Conservation (phyloP, 1,140 invertebrate species). For the Drosophila eugracilis region DNA sequence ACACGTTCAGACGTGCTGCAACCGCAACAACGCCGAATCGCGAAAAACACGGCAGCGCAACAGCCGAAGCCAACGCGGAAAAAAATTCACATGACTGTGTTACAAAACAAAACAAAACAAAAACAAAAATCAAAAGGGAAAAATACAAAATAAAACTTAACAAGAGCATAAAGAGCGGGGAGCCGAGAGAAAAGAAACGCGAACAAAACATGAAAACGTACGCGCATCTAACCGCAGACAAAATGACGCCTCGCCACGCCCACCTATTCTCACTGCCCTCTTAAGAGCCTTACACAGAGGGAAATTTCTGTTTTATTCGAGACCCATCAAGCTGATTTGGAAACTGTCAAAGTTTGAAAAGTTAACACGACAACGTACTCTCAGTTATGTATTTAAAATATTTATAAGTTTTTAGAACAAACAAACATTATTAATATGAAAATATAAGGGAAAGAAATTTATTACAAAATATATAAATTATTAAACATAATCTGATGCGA, state of each 20-base stretch:
- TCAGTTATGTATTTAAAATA: no score
- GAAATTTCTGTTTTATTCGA: not conserved
- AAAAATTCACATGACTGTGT: slow-evolving; percentile 26
- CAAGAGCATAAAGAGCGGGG: slow-evolving; percentile 47
- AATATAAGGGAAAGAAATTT: no score
- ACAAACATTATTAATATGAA: no score
- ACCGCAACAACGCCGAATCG: slow-evolving; percentile 66
- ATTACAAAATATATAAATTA: no score
- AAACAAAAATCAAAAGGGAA: slow-evolving; percentile 13
- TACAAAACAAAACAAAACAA: no score
- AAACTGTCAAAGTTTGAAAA: no score
- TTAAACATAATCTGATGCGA: no score
- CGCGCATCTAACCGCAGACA: slow-evolving; percentile 79
- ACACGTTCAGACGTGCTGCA: slow-evolving; percentile 82
- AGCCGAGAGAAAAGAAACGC: slow-evolving; percentile 36
- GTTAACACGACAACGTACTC: no score
- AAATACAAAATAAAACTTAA: slow-evolving; percentile 22
- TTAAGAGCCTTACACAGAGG: not conserved
- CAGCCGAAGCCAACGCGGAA: slow-evolving; percentile 53
- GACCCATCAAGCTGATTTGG: not conserved
- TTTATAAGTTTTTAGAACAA: no score
- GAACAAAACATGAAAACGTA: slow-evolving; percentile 72
- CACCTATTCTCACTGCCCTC: not conserved
- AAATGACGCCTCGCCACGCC: slow-evolving; percentile 63
- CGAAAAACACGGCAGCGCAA: slow-evolving; percentile 61